Percentiles rank a stretch among this genome's conserved stretches.
Conservation (phyloP, 23 tunicate species). For the Oikopleura albicans region DNA sequence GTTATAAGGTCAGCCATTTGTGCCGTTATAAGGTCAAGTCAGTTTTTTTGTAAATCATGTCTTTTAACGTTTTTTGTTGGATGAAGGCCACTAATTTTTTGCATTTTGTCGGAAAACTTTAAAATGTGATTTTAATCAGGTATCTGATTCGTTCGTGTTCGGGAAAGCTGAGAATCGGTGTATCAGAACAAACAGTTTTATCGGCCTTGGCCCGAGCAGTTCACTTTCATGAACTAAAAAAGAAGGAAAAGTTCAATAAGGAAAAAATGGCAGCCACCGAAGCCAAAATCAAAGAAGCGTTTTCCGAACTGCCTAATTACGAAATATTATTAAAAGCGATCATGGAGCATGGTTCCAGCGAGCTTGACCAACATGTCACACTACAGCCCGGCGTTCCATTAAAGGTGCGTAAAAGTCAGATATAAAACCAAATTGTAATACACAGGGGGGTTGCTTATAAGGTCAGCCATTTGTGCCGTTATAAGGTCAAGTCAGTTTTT, state of each 20-base stretch:
- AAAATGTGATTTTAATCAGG: not conserved
- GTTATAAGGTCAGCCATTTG: too few relatives aligned
- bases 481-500: too few relatives aligned
- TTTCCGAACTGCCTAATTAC: slow-evolving; percentile 80
- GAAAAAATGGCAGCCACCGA: slow-evolving; percentile 33
- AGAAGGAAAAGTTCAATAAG: slow-evolving; percentile 26
- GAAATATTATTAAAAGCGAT: slow-evolving; percentile 35
- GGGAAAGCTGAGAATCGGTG: slow-evolving; percentile 75
- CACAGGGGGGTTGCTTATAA: too few relatives aligned
- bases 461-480: too few relatives aligned
- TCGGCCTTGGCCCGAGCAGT: slow-evolving; percentile 65
- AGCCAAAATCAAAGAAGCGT: not conserved
- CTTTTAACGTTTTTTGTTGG: too few relatives aligned
- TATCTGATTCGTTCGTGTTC: slow-evolving; percentile 36
- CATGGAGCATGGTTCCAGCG: slow-evolving; percentile 51
- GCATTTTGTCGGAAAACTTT: too few relatives aligned
- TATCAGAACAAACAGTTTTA: slow-evolving; percentile 88
- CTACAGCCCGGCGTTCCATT: slow-evolving; percentile 37
- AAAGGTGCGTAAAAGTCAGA: too few relatives aligned
- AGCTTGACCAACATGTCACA: slow-evolving; percentile 49
- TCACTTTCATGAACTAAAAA: slow-evolving; percentile 5
- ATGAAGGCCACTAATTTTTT: too few relatives aligned
- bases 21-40: too few relatives aligned
- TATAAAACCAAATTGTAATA: too few relatives aligned
- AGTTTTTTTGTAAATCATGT: too few relatives aligned